Base-by-base conservation (phyloP, 2,888 invertebrate species). In the Leptarthrus brevirostris region DNA sequence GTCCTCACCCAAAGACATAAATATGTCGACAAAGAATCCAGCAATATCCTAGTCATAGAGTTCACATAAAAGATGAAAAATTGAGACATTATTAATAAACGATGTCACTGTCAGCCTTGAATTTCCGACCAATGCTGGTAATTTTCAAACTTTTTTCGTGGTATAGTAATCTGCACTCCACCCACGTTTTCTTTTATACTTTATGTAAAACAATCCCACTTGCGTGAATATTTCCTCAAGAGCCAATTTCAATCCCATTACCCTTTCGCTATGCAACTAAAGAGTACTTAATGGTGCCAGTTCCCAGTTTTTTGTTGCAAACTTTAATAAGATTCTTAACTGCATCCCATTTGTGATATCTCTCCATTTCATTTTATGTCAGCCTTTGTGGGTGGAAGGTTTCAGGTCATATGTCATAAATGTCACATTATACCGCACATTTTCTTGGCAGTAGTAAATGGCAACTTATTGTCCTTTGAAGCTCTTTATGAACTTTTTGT, bases 291-390 rank as follows among this genome's bases (percentile, higher is more conserved):
- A 56, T 56, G 56, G n/a, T 56, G 30, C n/a, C 24, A 56, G 14
- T 6, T n/a, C 30, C 26, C 8, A 30, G 56, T 56, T 56, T 56
- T 56, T 30, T 26, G 22, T 16, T 56, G 14, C 16, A 56, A 56
- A 56, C 56, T 56, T 26, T 56, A 56, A 56, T 14, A 30, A 56
- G 56, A 56, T 56, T 56, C 56, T 56, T 56, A 56, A 56, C 56
- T 56, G 30, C 56, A 44, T 3, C 44, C 44, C 56, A 26, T 56
- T 56, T 16, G 56, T 56, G 30, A 14, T 14, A 3, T 44, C 56
- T n/a, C 26, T 26, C n/a, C 26, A 56, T 16, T 16, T 14, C 56
- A 30, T 30, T 30, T 56, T 26, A 5, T 22, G 54, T 3, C 10
- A 16, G 56, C 24, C n/a, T 56, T 56, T 56, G 56, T 56, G 14